phyloP scores from a whole-genome alignment of 2,113 vertebrate genomes.

The Orcinus orca region DNA sequence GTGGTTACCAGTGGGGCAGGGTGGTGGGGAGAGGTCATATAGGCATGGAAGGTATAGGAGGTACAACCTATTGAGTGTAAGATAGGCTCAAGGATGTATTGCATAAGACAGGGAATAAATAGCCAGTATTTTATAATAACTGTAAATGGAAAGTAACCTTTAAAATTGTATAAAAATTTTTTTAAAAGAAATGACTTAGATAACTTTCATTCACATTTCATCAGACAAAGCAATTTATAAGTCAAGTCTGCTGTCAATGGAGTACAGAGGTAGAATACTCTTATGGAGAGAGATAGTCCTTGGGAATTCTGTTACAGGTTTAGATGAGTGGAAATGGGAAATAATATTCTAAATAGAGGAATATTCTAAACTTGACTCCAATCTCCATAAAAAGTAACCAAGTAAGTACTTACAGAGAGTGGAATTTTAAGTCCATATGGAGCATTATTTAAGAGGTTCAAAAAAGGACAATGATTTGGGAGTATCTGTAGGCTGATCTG shows the following conservation, averaged over 20 bases:
- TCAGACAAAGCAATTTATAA: slow-evolving; percentile 9
- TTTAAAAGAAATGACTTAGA: background rate
- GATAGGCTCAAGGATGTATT: background rate
- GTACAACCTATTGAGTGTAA: background rate
- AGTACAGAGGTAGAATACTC: background rate
- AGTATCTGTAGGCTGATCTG: slow-evolving; percentile 5
- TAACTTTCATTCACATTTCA: background rate
- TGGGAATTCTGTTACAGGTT: background rate
- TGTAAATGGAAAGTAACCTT: background rate
- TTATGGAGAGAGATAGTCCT: background rate
- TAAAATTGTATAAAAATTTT: background rate
- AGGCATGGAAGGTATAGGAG: background rate
- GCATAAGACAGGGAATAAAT: background rate
- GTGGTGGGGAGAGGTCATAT: background rate
- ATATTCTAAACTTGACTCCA: background rate
- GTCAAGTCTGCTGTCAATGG: background rate
- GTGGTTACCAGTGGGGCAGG: background rate
- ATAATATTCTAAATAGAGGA: background rate
- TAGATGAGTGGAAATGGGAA: background rate
- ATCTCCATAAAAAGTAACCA: background rate
- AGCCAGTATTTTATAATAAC: background rate
- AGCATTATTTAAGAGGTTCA: background rate
- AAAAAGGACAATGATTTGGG: background rate
- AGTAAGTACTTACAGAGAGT: background rate
- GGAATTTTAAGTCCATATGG: background rate